Evolutionary conservation across 2,888 invertebrate species (phyloP).

Genomic region (Leucoptera coffeella): DNA sequence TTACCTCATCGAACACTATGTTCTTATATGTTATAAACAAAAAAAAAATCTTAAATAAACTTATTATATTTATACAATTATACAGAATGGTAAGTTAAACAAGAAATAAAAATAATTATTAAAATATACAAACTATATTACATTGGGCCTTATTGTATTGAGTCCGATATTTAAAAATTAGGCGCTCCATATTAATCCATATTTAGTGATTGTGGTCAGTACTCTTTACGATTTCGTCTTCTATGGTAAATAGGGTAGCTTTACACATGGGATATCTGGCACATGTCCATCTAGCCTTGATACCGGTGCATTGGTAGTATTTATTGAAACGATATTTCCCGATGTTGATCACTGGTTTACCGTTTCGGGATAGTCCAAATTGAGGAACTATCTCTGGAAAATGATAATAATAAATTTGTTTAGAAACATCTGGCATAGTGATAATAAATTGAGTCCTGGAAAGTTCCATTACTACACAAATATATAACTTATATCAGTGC

Average conservation of each 20-base stretch:
- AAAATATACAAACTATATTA: neutral
- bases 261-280: neutral
- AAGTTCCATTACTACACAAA: no score
- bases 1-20: no score
- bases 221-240: conserved; percentile 9
- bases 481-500: no score
- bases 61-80: neutral
- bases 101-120: conserved; percentile 2
- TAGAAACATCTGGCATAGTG: no score
- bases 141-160: neutral
- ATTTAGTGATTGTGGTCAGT: conserved; percentile 2
- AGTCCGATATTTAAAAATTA: neutral
- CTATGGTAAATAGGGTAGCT: conserved; percentile 5
- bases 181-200: neutral
- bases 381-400: no score
- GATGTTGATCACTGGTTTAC: conserved; percentile 5
- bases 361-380: conserved; percentile 11
- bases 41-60: neutral
- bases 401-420: no score
- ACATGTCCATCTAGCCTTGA: conserved; percentile 2
- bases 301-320: neutral
- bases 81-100: neutral
- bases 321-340: conserved; percentile 6
- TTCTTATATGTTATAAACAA: no score
- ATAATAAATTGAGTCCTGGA: no score